Conservation (phyloP, 2,888 invertebrate genomes). For the Diaperis boleti region DNA sequence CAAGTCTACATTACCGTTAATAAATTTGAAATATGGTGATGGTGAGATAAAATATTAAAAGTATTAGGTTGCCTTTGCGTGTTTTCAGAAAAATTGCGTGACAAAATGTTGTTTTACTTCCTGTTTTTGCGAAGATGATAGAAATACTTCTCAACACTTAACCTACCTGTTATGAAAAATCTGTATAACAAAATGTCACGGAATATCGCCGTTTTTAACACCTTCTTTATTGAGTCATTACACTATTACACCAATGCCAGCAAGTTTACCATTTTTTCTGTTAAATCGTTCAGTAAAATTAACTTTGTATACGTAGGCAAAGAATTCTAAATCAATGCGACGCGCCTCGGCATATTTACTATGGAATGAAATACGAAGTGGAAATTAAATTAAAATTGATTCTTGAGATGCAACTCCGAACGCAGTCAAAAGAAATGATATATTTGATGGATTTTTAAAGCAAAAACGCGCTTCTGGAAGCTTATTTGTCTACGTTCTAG, state of each 20-base stretch:
- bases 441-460: too few species aligned
- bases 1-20: conserved; percentile 25
- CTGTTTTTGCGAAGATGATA: conserved; percentile 31
- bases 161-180: conserved; percentile 37
- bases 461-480: too few species aligned
- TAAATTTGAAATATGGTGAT: conserved; percentile 32
- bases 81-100: conserved; percentile 36
- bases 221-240: conserved; percentile 44
- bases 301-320: neutral
- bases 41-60: conserved; percentile 14
- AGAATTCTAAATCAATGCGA: conserved; percentile 28
- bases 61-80: conserved; percentile 23
- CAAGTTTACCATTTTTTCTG: conserved; percentile 19
- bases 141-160: conserved; percentile 40
- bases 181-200: conserved; percentile 48
- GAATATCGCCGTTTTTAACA: conserved; percentile 52
- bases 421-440: conserved; percentile 58
- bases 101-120: conserved; percentile 30
- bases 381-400: conserved; percentile 59
- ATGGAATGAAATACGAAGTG: conserved; percentile 52
- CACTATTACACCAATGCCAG: conserved; percentile 27
- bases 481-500: too few species aligned
- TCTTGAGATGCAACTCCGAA: conserved; percentile 48
- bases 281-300: conserved; percentile 10
- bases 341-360: conserved; percentile 46